Base-by-base conservation (phyloP, 2,113 vertebrate genomes). In the Noturus placidus region DNA sequence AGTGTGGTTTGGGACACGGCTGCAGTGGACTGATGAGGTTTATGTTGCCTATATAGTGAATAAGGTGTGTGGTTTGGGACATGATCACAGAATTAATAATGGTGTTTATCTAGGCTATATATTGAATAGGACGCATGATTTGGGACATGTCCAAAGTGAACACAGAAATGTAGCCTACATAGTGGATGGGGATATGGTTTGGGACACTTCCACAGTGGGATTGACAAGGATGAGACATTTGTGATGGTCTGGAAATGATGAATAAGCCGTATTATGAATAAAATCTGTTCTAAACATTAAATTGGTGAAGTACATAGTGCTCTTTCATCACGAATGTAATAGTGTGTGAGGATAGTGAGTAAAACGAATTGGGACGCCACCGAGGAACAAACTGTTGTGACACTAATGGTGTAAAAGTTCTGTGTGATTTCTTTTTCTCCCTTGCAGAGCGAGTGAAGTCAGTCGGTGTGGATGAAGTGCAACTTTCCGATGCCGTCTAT, bases 331-430 rank as follows among this genome's bases (percentile, higher is more conserved):
- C 33, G 30, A 13, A 25, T 63, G 35, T 35, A 81, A 27, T 7
- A 11, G 33, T 38, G 4, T 13, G 79, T 61, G 54, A 35, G 20
- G 54, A 13, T 35, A 57, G 54, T 63, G 80, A 82, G 80, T 79
- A 78, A 54, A 33, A 69, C 85, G 56, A 80, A 87, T 85, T 61
- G 69, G 82, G 78, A 87, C 63, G 63, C 52, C 54, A 78, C 77
- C 14, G 27, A 27, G 57, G 70, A 90, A 67, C 82, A 65, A 86
- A 84, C 86, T 84, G 83, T 27, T 83, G 83, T 87, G 84, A 89
- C 84, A 89, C 54, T 86, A 89, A 90, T 46, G 67, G 57, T 42
- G 67, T 82, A 33, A 87, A 84, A 87, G 77, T 89, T 72, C 79
- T 84, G 30, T 61, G 88, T 84, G 80, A 83, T 80, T 63, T 85